Base-by-base conservation (phyloP, 2,888 invertebrate species). In the Cylindroiulus punctatus region DNA sequence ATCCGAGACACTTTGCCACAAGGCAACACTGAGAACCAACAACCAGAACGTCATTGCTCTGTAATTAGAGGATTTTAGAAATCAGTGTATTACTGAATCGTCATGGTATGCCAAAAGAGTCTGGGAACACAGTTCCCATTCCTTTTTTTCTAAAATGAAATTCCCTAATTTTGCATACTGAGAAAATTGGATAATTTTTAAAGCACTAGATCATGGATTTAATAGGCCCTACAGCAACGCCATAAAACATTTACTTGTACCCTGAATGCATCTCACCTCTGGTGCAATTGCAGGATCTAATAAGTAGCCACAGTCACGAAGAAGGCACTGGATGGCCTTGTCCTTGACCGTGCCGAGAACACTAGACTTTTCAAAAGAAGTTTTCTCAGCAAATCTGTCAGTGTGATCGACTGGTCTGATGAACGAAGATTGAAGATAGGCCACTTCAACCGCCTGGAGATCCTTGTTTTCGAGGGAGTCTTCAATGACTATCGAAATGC, bases 21-120 rank as follows among this genome's bases (percentile, higher is more conserved):
- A 82, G 42, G 42, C 82, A 82, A 82, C 82, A 82, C 10, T 82
- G 82, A n/a, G 36, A 14, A 17, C 36, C 36, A 4, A 82, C 82
- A 8, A 32, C n/a, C 82, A 82, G 8, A 8, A 82, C 4, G n/a
- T 82, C 32, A n/a, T 82, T 26, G 42, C 82, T 82, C 82, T 57
- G 57, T 7, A 10, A 57, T 57, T n/a, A 57, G n/a, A 57, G 22
- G 22, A 57, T n/a, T n/a, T n/a, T n/a, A n/a, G n/a, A n/a, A n/a
- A n/a, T n/a, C n/a, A n/a, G n/a, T n/a, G n/a, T n/a, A n/a, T n/a
- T n/a, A n/a, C n/a, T n/a, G n/a, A n/a, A n/a, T n/a, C n/a, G n/a
- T n/a, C n/a, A n/a, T n/a, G n/a, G n/a, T n/a, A n/a, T n/a, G n/a
- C n/a, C n/a, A n/a, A n/a, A n/a, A n/a, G n/a, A n/a, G n/a, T n/a